Evolutionary conservation across 2,113 vertebrate species (phyloP).

Genomic region (Stegostoma tigrinum): DNA sequence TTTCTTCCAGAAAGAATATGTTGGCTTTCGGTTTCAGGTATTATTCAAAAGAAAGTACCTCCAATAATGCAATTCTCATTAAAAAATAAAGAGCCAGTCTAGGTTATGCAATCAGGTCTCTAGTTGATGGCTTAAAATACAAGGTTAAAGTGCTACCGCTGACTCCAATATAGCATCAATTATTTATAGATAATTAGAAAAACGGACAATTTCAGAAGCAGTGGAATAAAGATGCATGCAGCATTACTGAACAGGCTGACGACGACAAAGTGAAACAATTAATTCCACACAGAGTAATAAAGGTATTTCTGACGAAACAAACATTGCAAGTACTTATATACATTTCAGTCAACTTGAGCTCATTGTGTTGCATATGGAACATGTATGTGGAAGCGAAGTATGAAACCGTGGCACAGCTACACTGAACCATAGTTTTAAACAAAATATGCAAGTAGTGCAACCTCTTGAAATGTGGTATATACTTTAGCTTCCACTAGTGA

Average conservation of each 20-base stretch:
- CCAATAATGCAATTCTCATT: neutral
- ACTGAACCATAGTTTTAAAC: neutral
- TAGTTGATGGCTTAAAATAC: neutral
- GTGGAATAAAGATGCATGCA: neutral
- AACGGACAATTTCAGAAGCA: neutral
- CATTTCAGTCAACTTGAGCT: too few relatives aligned
- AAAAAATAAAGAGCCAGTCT: neutral
- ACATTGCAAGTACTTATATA: too few relatives aligned
- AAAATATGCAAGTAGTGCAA: neutral
- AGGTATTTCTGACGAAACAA: too few relatives aligned
- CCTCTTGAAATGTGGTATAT: neutral
- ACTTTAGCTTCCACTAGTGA: neutral
- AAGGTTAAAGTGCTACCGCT: neutral
- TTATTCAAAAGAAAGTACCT: neutral
- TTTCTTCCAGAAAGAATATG: neutral
- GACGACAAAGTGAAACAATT: too few relatives aligned
- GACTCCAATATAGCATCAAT: neutral
- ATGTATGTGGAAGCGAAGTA: neutral
- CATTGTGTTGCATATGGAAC: too few relatives aligned
- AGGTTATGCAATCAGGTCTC: neutral
- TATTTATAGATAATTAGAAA: neutral
- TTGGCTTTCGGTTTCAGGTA: neutral
- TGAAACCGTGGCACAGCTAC: neutral
- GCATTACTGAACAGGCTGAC: neutral
- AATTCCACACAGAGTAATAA: neutral